Percentiles rank a stretch among this genome's conserved stretches.
Conservation (phyloP, 2,888 invertebrate genomes). For the Machimus atricapillus region DNA sequence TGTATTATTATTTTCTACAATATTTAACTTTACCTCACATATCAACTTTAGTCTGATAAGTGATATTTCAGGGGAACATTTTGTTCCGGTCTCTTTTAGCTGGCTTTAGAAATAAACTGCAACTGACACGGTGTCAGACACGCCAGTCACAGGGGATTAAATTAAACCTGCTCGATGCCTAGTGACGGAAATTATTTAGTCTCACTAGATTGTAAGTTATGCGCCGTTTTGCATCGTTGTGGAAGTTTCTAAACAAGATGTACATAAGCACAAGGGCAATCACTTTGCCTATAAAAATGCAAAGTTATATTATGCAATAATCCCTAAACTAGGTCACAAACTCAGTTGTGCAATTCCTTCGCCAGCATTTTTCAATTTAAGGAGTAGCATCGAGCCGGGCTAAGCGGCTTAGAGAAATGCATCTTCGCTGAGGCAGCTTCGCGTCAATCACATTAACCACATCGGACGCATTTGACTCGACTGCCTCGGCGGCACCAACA, state of each 20-base stretch:
- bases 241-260: too few species aligned
- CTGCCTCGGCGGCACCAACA: neutral
- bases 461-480: neutral
- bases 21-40: too few species aligned
- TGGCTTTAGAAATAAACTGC: too few species aligned
- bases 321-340: neutral
- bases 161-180: too few species aligned
- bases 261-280: neutral
- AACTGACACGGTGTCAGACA: too few species aligned
- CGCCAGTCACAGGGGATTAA: too few species aligned
- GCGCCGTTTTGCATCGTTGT: neutral
- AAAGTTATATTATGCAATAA: neutral
- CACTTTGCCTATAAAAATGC: neutral
- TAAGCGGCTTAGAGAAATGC: neutral
- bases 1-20: too few species aligned
- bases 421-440: slow-evolving; percentile 2
- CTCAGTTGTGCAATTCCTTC: neutral
- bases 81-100: too few species aligned
- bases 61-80: too few species aligned
- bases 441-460: neutral
- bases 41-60: too few species aligned
- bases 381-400: neutral
- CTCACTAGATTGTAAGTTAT: neutral
- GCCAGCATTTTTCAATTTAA: neutral
- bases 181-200: too few species aligned